A percentile compares a stretch with the other conserved stretches of the same genome.
Conservation (phyloP, 92 coral and sea anemone species). For the Porites lobata region DNA sequence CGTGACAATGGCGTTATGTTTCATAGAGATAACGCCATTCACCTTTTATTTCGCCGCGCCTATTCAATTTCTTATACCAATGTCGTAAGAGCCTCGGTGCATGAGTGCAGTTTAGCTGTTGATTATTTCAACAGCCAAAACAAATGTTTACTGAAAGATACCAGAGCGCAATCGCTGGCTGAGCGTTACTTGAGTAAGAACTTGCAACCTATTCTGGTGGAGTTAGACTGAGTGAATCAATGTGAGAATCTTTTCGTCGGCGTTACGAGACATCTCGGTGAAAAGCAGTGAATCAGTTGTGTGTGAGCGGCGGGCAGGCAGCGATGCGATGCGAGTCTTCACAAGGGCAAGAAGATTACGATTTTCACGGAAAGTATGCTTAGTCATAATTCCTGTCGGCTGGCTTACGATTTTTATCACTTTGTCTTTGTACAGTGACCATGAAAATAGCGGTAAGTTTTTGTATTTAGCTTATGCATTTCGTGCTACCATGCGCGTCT, state of each 20-base stretch:
- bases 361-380: conserved; percentile 55
- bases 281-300: not conserved
- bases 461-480: no score
- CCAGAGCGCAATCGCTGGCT: conserved; percentile 17
- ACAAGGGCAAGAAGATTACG: conserved; percentile 58
- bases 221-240: conserved; percentile 8
- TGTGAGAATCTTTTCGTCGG: conserved; percentile 1
- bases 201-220: not conserved
- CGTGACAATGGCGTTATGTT: conserved; percentile 13
- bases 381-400: conserved; percentile 50
- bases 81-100: not conserved
- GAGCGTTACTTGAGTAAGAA: not conserved
- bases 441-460: conserved; percentile 47
- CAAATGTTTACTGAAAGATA: conserved; percentile 54
- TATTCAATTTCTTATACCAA: conserved; percentile 18
- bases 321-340: conserved; percentile 64
- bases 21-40: conserved; percentile 33
- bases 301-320: conserved; percentile 13
- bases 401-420: conserved; percentile 64
- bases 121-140: conserved; percentile 27
- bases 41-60: not conserved
- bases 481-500: not conserved
- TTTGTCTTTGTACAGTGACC: conserved; percentile 47
- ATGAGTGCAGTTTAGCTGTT: not conserved
- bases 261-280: conserved; percentile 19